phyloP scores from a whole-genome alignment of 2,113 vertebrate species.

The Oncorhynchus keta region DNA sequence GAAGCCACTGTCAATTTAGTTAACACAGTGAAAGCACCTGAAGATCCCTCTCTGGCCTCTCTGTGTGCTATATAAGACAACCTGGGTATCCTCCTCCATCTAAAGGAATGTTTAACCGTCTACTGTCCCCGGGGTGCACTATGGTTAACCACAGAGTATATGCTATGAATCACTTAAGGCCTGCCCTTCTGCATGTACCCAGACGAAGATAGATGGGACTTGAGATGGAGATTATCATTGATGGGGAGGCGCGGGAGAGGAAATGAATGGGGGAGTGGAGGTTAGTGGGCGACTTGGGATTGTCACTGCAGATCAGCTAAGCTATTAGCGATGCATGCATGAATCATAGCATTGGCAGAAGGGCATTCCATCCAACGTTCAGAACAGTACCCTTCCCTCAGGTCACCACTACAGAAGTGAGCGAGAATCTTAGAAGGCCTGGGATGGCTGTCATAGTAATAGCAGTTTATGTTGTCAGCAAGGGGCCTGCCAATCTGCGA shows the following conservation, averaged over 20 bases:
- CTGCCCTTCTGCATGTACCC: conserved; percentile 59
- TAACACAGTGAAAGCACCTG: conserved; percentile 63
- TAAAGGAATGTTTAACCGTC: conserved; percentile 50
- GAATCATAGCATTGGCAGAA: conserved; percentile 36
- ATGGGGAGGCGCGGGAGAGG: conserved; percentile 24
- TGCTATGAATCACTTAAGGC: conserved; percentile 51
- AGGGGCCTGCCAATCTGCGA: conserved; percentile 7
- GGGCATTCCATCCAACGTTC: neutral
- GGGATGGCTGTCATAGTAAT: conserved; percentile 52
- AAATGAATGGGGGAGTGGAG: conserved; percentile 17
- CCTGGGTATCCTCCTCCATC: conserved; percentile 35
- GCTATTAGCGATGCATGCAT: conserved; percentile 54
- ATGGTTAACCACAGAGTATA: conserved; percentile 62
- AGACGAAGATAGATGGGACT: conserved; percentile 47
- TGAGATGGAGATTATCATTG: conserved; percentile 54
- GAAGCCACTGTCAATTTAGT: conserved; percentile 48
- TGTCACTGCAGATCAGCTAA: conserved; percentile 37
- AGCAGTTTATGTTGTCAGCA: neutral
- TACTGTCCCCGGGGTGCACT: conserved; percentile 43
- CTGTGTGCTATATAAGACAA: conserved; percentile 36
- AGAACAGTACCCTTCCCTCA: conserved; percentile 11
- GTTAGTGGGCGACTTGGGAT: conserved; percentile 40
- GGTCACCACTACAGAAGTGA: conserved; percentile 19
- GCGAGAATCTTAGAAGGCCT: neutral
- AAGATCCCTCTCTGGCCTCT: conserved; percentile 55